Evolutionary conservation across 35 echinoderm and acorn worm genomes (phyloP), one percentile per base, ranked within the genome.

Genomic region (Hemicentrotus pulcherrimus): DNA sequence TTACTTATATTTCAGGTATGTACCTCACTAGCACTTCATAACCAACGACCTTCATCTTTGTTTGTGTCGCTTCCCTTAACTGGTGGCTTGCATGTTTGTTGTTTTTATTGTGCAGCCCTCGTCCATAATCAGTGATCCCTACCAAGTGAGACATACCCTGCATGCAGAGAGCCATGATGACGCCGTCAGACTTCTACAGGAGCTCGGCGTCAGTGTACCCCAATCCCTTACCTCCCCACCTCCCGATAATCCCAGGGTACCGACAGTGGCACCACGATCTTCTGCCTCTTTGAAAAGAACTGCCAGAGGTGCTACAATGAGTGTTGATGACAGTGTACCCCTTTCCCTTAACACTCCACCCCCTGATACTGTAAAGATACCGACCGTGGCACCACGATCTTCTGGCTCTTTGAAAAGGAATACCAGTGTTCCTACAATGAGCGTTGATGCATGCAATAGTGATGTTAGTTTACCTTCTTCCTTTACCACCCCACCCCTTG

Each of bases 251-350:
- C 45, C 33, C 28, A 88, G 90, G 30, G 86, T 86, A 93, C 91
- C 91, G 13, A 93, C 91, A 93, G 91, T 93, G 46, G 85, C 94
- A 90, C 78, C 71, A 47, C 78, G 94, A 95, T 52, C 47, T 24
- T 88, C 61, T 16, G 85, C 86, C 46, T 48, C 61, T 31, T 47
- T 86, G 47, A 95, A 95, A 89, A 47, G 86, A 88, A 89, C 94
- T 87, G 90, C 45, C 48, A 24, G 46, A 0, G 13, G 32, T 58
- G 48, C 48, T 5, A 50, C 22, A 24, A 91, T 35, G 22, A 55
- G 28, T 58, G n/a, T 46, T 58, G 91, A 58, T 93, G 16, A 2
- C 13, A 47, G 47, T 93, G 46, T 31, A 48, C 32, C 32, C 18
- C 12, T 19, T 8, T 16, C 32, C 46, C 32, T 41, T 45, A 24